Evolutionary conservation across 2,797 vertebrate genomes (phyloP).

Genomic region (Champsocephalus gunnari): DNA sequence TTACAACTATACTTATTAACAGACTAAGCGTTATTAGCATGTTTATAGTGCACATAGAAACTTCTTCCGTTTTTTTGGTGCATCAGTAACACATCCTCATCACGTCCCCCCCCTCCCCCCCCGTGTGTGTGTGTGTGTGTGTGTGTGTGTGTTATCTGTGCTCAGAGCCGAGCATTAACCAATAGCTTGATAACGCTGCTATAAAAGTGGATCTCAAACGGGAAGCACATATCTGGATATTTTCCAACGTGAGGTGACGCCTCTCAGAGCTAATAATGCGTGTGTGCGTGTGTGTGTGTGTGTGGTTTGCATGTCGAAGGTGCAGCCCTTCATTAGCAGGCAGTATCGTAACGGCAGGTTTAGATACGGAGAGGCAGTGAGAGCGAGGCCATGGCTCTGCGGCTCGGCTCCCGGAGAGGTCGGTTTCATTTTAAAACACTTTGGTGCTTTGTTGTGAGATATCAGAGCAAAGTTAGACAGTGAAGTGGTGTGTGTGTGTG

Average conservation of each 20-base stretch:
- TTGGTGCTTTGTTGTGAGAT: no score
- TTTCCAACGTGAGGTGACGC: constrained; percentile 37
- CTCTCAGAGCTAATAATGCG: constrained; percentile 74
- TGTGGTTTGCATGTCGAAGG: constrained; percentile 57
- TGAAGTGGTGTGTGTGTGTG: not conserved
- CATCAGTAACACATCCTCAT: not conserved
- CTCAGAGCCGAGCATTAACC: constrained; percentile 76
- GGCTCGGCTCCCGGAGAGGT: constrained; percentile 29
- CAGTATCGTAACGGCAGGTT: constrained; percentile 33
- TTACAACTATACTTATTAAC: no score
- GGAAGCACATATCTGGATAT: constrained; percentile 65
- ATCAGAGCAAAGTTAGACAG: no score
- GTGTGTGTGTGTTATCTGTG: constrained; percentile 60
- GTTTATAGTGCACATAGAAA: no score
- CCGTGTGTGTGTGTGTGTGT: no score
- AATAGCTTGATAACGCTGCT: constrained; percentile 79
- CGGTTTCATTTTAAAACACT: not conserved
- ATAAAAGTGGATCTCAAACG: constrained; percentile 73
- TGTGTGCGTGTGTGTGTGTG: constrained; percentile 18
- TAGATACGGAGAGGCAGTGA: constrained; percentile 44
- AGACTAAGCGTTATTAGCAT: no score
- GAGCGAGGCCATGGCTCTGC: constrained; percentile 1
- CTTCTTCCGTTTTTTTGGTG: no score
- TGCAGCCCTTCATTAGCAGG: constrained; percentile 32
- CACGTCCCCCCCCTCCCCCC: not conserved